These are phyloP conservation scores for Oscheius sp. DNA, from an alignment of 2,888 invertebrate species.

Conservation along the genomic window DNA sequence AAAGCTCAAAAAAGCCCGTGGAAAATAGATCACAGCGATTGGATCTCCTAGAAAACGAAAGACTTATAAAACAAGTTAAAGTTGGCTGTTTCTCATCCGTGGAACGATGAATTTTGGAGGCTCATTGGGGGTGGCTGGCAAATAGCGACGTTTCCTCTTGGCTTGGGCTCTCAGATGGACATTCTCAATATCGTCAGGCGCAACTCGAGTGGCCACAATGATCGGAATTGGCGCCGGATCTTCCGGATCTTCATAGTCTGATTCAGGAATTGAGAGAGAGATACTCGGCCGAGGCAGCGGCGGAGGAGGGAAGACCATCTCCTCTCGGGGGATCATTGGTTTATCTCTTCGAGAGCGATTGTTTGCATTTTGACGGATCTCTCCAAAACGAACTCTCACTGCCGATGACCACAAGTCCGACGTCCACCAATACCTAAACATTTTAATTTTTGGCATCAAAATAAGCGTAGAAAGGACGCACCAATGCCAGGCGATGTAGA, in stretches of 20 bases:
- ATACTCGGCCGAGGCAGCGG: not conserved
- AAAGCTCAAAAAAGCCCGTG: constrained; percentile 14
- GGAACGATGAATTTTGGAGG: constrained; percentile 3
- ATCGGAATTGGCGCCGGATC: constrained; percentile 10
- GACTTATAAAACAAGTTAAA: not conserved
- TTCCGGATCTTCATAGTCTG: not conserved
- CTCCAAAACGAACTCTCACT: constrained; percentile 46
- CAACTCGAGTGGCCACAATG: constrained; percentile 21
- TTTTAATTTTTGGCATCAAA: too few relatives aligned
- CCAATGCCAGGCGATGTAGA: constrained; percentile 35
- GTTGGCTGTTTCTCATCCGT: constrained; percentile 1
- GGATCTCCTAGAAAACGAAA: not conserved
- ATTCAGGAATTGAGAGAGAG: not conserved
- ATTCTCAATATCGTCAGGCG: constrained; percentile 20
- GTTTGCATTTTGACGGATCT: constrained; percentile 39
- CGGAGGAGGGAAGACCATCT: not conserved
- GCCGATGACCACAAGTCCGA: constrained; percentile 51
- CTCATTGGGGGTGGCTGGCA: constrained; percentile 11
- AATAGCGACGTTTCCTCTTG: constrained; percentile 1
- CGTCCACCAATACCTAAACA: constrained; percentile 67
- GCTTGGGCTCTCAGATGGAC: constrained; percentile 23
- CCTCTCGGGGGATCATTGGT: constrained; percentile 32
- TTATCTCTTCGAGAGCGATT: constrained; percentile 47
- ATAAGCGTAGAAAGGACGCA: constrained; percentile 67
- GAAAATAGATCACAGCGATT: not conserved